Percentiles rank a stretch among this genome's conserved stretches.
These are phyloP conservation scores for Falco concolor DNA, from an alignment of 2,797 vertebrate genomes.

Conservation along the genomic window DNA sequence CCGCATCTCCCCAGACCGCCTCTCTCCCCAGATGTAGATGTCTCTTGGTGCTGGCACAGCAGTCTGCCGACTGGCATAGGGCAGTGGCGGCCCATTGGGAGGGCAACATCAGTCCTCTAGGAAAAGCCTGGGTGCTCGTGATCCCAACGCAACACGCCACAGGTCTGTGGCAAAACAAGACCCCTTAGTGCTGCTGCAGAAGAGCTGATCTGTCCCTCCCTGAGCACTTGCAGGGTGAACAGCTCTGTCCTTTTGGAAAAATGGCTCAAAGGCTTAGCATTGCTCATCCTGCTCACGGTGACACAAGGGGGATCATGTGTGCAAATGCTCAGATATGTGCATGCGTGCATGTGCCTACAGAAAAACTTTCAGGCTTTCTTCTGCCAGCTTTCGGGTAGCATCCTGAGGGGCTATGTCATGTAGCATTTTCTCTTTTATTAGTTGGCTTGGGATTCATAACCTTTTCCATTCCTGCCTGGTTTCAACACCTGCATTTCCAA, in stretches of 20 bases:
- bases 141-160: fast-evolving
- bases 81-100: not conserved
- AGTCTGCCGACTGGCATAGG: not conserved
- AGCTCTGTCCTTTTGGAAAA: not conserved
- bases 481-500: not conserved
- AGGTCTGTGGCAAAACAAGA: not conserved
- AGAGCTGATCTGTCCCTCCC: not conserved
- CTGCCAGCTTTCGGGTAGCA: not conserved
- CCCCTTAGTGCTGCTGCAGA: not conserved
- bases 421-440: not conserved
- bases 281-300: slow-evolving; percentile 7
- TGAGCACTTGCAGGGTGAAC: not conserved
- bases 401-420: not conserved
- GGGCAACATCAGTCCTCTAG: not conserved
- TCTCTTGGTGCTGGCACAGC: not conserved
- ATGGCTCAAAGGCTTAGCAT: not conserved
- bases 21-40: not conserved
- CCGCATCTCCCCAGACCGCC: not conserved
- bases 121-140: not conserved
- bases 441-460: not conserved
- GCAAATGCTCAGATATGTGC: fast-evolving
- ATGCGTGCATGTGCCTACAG: not conserved
- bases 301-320: not conserved
- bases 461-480: not conserved
- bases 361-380: not conserved